Percentiles rank a stretch among this genome's conserved stretches.
Evolutionary conservation across 2,888 invertebrate genomes (phyloP).

Genomic region (Boloria selene): DNA sequence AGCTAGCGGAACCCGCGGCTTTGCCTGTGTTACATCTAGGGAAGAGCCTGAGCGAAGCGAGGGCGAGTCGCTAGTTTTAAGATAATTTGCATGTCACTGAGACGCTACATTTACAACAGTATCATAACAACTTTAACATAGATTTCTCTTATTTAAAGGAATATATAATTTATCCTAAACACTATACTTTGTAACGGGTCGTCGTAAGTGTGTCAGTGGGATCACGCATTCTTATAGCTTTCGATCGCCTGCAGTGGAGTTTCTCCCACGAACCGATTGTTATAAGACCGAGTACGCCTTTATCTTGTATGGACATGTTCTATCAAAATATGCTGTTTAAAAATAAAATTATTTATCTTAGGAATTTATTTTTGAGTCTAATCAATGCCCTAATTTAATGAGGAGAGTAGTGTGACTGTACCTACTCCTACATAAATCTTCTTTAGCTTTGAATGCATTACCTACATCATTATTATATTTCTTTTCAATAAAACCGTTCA

Average conservation of each 20-base stretch:
- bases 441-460: too few relatives aligned
- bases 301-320: background rate
- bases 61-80: too few relatives aligned
- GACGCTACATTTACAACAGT: constrained; percentile 15
- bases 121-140: constrained; percentile 12
- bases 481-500: too few relatives aligned
- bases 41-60: too few relatives aligned
- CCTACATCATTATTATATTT: too few relatives aligned
- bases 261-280: constrained; percentile 30
- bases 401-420: too few relatives aligned
- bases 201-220: constrained; percentile 32
- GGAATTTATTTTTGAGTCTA: too few relatives aligned
- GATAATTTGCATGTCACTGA: constrained; percentile 2
- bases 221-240: constrained; percentile 33
- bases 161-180: constrained; percentile 33
- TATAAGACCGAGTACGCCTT: background rate
- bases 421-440: too few relatives aligned
- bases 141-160: constrained; percentile 22
- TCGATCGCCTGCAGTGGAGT: constrained; percentile 26
- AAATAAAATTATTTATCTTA: too few relatives aligned
- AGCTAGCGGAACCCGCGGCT: too few relatives aligned
- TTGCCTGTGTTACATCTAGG: too few relatives aligned
- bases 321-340: background rate
- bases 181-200: constrained; percentile 24
- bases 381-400: too few relatives aligned